Evolutionary conservation across 1,140 invertebrate species (phyloP).

Genomic region (Holcopasites calliopsidis): DNA sequence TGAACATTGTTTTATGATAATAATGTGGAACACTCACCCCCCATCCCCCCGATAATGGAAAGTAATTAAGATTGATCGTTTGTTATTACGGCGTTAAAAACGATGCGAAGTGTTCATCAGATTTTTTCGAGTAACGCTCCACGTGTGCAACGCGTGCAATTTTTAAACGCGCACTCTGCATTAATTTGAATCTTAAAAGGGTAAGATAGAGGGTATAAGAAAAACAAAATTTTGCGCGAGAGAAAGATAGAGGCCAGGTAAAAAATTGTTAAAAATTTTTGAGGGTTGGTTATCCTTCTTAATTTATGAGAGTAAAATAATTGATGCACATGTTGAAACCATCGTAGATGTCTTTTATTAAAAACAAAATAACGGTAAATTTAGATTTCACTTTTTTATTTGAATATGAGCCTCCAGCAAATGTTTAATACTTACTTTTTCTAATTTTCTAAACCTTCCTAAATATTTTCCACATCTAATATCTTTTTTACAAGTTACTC

Average conservation of each 20-base stretch:
- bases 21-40: background rate
- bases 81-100: conserved; percentile 1
- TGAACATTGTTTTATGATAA: conserved; percentile 3
- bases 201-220: background rate
- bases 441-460: too few species aligned
- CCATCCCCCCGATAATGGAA: conserved; percentile 16
- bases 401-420: too few species aligned
- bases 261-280: too few species aligned
- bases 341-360: too few species aligned
- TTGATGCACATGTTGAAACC: too few species aligned
- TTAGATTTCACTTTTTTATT: too few species aligned
- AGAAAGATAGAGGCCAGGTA: background rate
- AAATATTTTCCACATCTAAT: too few species aligned
- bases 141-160: background rate
- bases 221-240: background rate
- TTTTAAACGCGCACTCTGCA: background rate
- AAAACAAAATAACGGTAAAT: too few species aligned
- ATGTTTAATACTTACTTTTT: too few species aligned
- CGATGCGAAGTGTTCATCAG: background rate
- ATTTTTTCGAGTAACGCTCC: background rate
- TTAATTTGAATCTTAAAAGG: conserved; percentile 17
- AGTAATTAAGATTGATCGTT: conserved; percentile 26
- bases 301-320: too few species aligned
- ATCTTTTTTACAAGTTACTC: too few species aligned
- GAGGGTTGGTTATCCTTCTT: background rate